Conservation (phyloP, 2,113 vertebrate genomes). For the Glaucidium brasilianum region DNA sequence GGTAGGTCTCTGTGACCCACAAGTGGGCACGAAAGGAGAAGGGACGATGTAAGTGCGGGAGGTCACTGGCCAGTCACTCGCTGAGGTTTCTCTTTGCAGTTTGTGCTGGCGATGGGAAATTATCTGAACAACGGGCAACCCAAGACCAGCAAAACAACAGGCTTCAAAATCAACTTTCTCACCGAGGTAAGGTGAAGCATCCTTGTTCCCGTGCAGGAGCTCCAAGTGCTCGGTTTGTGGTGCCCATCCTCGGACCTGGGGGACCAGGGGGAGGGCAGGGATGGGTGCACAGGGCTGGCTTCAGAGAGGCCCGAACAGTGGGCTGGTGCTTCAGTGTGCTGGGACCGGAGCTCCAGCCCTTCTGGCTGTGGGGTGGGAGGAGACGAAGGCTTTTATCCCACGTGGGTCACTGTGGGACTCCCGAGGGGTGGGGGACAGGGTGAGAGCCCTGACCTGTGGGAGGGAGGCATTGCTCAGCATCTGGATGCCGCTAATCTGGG, state of each 20-base stretch:
- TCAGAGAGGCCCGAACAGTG: not conserved
- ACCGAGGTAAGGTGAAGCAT: constrained; percentile 80
- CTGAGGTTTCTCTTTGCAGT: constrained; percentile 72
- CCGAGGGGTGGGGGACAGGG: not conserved
- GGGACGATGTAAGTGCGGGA: not conserved
- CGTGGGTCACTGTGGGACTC: not conserved
- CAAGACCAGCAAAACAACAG: constrained; percentile 88
- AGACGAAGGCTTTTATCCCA: not conserved
- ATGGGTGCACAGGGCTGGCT: accelerated
- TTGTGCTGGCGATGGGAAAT: constrained; percentile 98
- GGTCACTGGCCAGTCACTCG: not conserved
- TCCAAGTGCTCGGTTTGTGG: accelerated
- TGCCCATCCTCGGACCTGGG: accelerated
- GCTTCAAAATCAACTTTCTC: constrained; percentile 98
- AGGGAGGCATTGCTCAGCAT: not conserved
- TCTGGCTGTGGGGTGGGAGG: not conserved
- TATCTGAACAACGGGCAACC: constrained; percentile 97
- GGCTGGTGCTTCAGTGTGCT: too few species aligned
- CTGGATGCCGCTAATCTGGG: not conserved
- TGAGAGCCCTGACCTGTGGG: not conserved
- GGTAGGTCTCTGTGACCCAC: not conserved
- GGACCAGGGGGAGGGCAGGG: not conserved
- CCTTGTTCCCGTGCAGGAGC: not conserved
- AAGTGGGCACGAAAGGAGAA: not conserved
- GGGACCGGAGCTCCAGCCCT: not conserved